Evolutionary conservation across 2,113 vertebrate species (phyloP).

Genomic region (Prietella phreatophila): DNA sequence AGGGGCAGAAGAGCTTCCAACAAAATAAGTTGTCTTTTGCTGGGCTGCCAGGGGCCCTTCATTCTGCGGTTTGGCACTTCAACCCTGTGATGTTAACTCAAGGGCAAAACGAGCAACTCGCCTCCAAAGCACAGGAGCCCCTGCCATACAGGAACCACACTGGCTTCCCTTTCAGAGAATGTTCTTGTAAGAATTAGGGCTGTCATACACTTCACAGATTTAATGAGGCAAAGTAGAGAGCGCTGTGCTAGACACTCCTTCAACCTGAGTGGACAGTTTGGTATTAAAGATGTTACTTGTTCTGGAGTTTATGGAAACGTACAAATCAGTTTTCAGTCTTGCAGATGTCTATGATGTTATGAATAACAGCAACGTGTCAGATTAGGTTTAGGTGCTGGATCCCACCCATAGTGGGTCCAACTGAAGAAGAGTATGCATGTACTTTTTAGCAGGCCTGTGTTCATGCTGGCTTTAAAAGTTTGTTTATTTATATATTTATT

Average conservation of each 20-base stretch:
- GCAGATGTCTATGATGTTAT: slow-evolving; percentile 1
- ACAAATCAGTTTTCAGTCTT: slow-evolving; percentile 8
- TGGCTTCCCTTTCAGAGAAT: slow-evolving; percentile 32
- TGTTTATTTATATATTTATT: too few relatives aligned
- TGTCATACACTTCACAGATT: slow-evolving; percentile 42
- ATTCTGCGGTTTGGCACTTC: slow-evolving; percentile 53
- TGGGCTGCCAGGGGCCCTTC: slow-evolving; percentile 28
- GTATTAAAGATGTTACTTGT: slow-evolving; percentile 22
- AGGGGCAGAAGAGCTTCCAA: slow-evolving; percentile 13
- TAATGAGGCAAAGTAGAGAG: slow-evolving; percentile 31
- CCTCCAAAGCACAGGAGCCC: slow-evolving; percentile 26
- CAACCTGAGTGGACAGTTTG: slow-evolving; percentile 13
- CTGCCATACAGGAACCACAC: slow-evolving; percentile 51
- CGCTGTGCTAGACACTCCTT: slow-evolving; percentile 1
- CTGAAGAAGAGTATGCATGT: background rate
- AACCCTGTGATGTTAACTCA: slow-evolving; percentile 38
- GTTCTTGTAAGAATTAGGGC: slow-evolving; percentile 36
- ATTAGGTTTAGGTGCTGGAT: background rate
- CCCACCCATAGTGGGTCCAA: background rate
- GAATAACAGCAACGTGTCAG: slow-evolving; percentile 3
- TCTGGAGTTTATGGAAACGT: slow-evolving; percentile 6
- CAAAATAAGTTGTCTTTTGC: slow-evolving; percentile 37
- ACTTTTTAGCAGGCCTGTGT: background rate
- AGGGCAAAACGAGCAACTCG: slow-evolving; percentile 51
- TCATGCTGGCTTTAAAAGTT: slow-evolving; percentile 9